Evolutionary conservation across 1,140 invertebrate genomes (phyloP).

Genomic region (Augochlora pura): DNA sequence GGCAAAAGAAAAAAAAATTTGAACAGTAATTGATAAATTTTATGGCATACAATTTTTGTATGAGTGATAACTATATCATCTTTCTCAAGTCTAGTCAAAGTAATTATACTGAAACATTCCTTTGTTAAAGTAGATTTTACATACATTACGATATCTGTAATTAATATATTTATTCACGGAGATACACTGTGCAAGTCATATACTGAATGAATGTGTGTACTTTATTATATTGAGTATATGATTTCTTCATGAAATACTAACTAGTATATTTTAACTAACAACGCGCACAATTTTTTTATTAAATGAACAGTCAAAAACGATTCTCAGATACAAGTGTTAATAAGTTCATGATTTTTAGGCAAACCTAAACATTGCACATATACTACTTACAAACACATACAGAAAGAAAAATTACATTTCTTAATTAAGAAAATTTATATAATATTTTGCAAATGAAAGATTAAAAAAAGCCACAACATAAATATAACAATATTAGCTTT

Average conservation of each 20-base stretch:
- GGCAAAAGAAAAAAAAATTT: constrained; percentile 27
- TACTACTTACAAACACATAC: constrained; percentile 13
- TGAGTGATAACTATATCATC: constrained; percentile 39
- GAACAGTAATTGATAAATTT: constrained; percentile 41
- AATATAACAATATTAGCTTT: constrained; percentile 54
- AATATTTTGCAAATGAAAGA: constrained; percentile 16
- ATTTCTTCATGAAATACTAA: constrained; percentile 20
- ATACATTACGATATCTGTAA: constrained; percentile 11
- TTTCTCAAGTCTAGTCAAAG: constrained; percentile 67
- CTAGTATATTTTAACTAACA: constrained; percentile 27
- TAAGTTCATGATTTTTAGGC: not conserved
- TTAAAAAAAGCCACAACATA: constrained; percentile 1
- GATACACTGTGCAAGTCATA: not conserved
- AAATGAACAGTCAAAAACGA: constrained; percentile 3
- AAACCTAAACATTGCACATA: constrained; percentile 17
- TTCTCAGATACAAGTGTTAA: constrained; percentile 9
- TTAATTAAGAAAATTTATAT: constrained; percentile 19
- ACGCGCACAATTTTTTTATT: constrained; percentile 51
- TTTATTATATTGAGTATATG: constrained; percentile 38
- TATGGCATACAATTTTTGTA: constrained; percentile 51
- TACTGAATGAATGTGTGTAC: not conserved
- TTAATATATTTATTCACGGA: constrained; percentile 30
- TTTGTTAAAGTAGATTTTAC: constrained; percentile 31
- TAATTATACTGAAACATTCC: constrained; percentile 46
- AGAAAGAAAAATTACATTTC: constrained; percentile 10